These are phyloP conservation scores for Chromis chromis DNA, from an alignment of 2,797 vertebrate genomes.

Conservation along the genomic window DNA sequence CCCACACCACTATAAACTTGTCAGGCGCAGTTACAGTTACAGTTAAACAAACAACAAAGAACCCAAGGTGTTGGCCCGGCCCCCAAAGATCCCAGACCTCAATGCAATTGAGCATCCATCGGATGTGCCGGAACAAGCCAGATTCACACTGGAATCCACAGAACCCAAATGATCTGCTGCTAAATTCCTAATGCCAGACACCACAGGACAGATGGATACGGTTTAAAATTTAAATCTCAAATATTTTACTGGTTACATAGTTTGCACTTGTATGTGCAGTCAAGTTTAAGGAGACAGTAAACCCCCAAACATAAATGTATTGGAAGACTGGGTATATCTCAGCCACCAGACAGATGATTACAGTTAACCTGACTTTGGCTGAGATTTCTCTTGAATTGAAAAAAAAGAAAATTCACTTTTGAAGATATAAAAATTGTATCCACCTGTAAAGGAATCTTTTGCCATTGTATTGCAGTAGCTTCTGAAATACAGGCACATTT, in stretches of 20 bases:
- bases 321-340: neutral
- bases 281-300: neutral
- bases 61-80: too few relatives aligned
- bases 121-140: too few relatives aligned
- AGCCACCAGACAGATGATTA: neutral
- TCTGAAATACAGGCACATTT: neutral
- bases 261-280: neutral
- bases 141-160: too few relatives aligned
- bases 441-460: neutral
- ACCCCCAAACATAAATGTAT: neutral
- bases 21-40: too few relatives aligned
- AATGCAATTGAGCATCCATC: too few relatives aligned
- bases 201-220: too few relatives aligned
- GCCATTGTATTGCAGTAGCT: neutral
- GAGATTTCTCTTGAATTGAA: too few relatives aligned
- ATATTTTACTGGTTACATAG: neutral
- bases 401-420: neutral
- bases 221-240: neutral
- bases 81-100: too few relatives aligned
- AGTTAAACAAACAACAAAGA: too few relatives aligned
- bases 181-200: too few relatives aligned
- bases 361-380: neutral
- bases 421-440: neutral
- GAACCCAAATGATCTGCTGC: too few relatives aligned
- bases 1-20: too few relatives aligned